Base-by-base conservation (phyloP, 35 echinoderm and acorn worm genomes). In the Eucidaris tribuloides region DNA sequence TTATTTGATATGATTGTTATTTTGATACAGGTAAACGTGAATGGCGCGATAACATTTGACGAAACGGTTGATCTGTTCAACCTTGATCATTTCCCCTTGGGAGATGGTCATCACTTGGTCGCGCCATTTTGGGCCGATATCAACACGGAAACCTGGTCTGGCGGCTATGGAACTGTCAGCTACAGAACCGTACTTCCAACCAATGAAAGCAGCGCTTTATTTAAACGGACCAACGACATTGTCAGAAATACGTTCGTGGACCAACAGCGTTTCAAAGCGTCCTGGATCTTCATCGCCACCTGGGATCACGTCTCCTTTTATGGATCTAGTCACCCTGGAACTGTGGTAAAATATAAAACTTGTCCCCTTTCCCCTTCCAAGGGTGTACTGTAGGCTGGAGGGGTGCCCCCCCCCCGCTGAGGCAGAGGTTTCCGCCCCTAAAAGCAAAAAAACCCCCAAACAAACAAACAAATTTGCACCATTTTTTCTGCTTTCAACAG, bases 121-220 rank as follows among this genome's bases (percentile, higher is more conserved):
- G 80, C 80, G 3, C 80, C 80, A 35, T 82, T 82, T 37, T 82
- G 80, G 80, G 55, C 80, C 37, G 80, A 82, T 44, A 58, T 82
- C 24, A 57, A 82, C 37, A 61, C 54, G 3, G 18, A 32, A 18
- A 19, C 50, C 2, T 4, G 1, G 14, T 27, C 28, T 3, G 2
- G 30, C 1, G 61, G 61, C 37, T 34, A 64, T 64, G 80, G 80
- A 24, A 37, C 32, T 20, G 80, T 82, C 22, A 59, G 34, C 28
- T 82, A 56, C 24, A 49, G 80, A 34, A 5, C 30, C 37, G 24
- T 80, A 43, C 43, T 77, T 5, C 71, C 30, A 43, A 77, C 36
- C 71, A 77, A 77, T 46, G 28, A 77, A 18, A 46, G 28, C 6
- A 2, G 17, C 9, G 2, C 38, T 18, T 32, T 64, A 15, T 64